These are phyloP conservation scores for Cactoblastis cactorum DNA, from an alignment of 2,888 invertebrate genomes.

Conservation along the genomic window DNA sequence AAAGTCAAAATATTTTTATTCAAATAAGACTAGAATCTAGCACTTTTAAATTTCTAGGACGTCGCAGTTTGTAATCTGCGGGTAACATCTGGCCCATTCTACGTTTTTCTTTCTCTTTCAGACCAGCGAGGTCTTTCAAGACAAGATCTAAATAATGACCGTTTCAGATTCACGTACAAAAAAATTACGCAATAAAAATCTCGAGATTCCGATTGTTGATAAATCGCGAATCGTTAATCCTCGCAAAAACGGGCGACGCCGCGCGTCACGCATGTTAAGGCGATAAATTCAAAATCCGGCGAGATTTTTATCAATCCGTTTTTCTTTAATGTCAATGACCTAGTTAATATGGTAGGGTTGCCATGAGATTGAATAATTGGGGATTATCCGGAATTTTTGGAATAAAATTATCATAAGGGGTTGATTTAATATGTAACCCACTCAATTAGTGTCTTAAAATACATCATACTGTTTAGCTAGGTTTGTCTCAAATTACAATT, in stretches of 20 bases:
- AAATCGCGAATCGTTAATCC: constrained; percentile 3
- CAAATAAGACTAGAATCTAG: too few relatives aligned
- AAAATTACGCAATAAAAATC: neutral
- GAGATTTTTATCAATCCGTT: constrained; percentile 17
- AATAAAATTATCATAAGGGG: too few relatives aligned
- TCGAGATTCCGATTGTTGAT: neutral
- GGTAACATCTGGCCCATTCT: too few relatives aligned
- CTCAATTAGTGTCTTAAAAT: too few relatives aligned
- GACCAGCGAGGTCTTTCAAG: too few relatives aligned
- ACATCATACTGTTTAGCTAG: too few relatives aligned
- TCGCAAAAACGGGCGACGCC: neutral
- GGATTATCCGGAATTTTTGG: too few relatives aligned
- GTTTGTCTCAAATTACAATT: too few relatives aligned
- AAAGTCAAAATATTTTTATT: too few relatives aligned
- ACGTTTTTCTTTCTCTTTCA: neutral
- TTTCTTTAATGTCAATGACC: constrained; percentile 12
- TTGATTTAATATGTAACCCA: too few relatives aligned
- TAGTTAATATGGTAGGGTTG: neutral
- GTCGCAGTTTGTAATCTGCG: too few relatives aligned
- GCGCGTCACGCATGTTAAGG: neutral
- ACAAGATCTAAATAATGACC: neutral
- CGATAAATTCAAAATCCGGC: constrained; percentile 14
- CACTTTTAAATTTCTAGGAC: too few relatives aligned
- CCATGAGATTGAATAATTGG: neutral
- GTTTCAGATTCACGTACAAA: neutral